Evolutionary conservation across 1,140 invertebrate genomes (phyloP), one percentile per base, ranked within the genome.

Genomic region (Zaprionus africanus): DNA sequence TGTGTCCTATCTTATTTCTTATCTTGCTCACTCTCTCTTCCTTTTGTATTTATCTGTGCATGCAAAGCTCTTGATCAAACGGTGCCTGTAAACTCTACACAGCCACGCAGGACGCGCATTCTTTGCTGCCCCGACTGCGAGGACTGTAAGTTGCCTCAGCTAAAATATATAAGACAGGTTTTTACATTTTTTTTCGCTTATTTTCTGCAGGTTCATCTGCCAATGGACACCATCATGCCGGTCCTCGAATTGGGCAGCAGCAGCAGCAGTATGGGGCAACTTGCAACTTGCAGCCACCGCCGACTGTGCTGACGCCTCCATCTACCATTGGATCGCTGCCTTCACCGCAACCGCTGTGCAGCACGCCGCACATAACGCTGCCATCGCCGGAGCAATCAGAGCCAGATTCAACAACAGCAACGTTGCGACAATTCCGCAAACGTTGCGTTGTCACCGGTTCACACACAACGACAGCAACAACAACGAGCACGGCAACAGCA

Each of bases 111-210:
- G 56, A 59, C 67, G 41, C 78, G 80, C 62, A 92, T 90, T 76
- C 78, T 92, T 9, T 91, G 91, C 61, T 91, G 91, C 65, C 91
- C 91, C 7, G 91, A 92, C 65, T 92, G 91, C 59, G 91, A 92
- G 65, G 82, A 90, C 49, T 80, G 91, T 92, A 77, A 90, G 91
- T 85, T 62, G n/a, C 17, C 15, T 38, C 19, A 12, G 31, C 17
- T 36, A 15, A 31, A 41, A 12, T 15, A 0, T 0, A 24, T 46
- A 3, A 17, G n/a, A 3, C 6, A 46, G n/a, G 17, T 13, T n/a
- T 6, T 17, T 34, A 9, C 36, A 11, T 4, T 4, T 36, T 1
- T 51, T n/a, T 24, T 51, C 24, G 4, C 1, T 11, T 0, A 13
- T 51, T 49, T 49, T 11, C 19, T 22, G 1, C 19, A 51, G 46